Evolutionary conservation across 2,888 invertebrate species (phyloP), one percentile per base, ranked within the genome.

Genomic region (Caenorhabditis doughertyi): DNA sequence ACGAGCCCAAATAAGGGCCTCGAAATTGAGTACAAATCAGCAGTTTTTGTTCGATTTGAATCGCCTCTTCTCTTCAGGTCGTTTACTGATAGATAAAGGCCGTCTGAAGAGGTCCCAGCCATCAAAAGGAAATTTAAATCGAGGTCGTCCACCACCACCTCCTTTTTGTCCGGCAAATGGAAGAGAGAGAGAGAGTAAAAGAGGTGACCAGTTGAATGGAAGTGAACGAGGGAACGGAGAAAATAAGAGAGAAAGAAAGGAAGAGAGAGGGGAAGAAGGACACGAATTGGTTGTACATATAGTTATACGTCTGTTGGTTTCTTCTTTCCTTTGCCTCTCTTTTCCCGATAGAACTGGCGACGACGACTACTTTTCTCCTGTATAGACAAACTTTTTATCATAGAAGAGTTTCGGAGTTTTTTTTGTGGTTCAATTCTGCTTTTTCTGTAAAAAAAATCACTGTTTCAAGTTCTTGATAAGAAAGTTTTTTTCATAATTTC

Each of bases 241-340:
- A n/a, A 39, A 18, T 11, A 35, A 58, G 23, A 58, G 21, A 35
- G 39, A 35, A 18, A 58, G 23, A 58, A 23, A 58, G n/a, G 35
- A 35, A 60, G 23, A 35, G 27, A 27, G 42, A 60, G 25, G 35
- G 35, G 13, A 29, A 55, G 11, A 29, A 29, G 16, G 35, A 35
- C 21, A 42, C 21, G 58, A 32, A 35, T 42, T 23, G 42, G 27
- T 42, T 39, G 29, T 21, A 58, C 58, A 60, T 60, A 42, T 60
- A 60, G 60, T 60, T 60, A 60, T 60, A 56, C 32, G 39, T 44
- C 3, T 39, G 27, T 42, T 27, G 60, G 42, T 60, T 42, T 60
- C 58, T 60, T 11, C 39, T 35, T 21, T 42, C 7, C 16, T 42
- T 39, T 58, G 39, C 39, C 39, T 39, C 9, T 16, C 13, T 39